Evolutionary conservation across 2,113 vertebrate species (phyloP).

Genomic region (Mirza zaza): DNA sequence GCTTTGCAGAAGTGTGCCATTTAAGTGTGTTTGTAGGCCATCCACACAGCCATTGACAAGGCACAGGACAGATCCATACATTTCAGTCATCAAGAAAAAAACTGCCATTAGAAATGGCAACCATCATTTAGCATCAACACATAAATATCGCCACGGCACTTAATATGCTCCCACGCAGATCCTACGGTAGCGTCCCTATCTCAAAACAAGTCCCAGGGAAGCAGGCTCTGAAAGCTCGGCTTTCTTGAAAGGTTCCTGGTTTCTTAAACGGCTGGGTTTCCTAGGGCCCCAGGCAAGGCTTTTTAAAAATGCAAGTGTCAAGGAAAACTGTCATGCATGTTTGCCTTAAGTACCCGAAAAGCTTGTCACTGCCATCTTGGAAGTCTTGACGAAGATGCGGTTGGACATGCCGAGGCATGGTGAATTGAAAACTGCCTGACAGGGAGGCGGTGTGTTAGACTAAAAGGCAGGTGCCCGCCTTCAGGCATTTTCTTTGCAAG

Average conservation of each 20-base stretch:
- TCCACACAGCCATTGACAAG: constrained; percentile 24
- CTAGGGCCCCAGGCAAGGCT: constrained; percentile 50
- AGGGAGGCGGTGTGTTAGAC: constrained; percentile 71
- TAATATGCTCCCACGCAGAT: background rate
- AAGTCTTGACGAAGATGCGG: constrained; percentile 75
- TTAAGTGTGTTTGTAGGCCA: constrained; percentile 63
- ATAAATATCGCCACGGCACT: background rate
- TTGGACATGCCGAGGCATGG: constrained; percentile 74
- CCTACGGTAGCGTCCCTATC: background rate
- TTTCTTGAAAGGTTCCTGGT: constrained; percentile 50
- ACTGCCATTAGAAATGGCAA: constrained; percentile 28
- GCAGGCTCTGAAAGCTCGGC: background rate
- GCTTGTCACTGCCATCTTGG: constrained; percentile 76
- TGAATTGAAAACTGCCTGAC: constrained; percentile 78
- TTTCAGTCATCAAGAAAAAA: constrained; percentile 35
- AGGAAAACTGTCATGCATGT: constrained; percentile 69
- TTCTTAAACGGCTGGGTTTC: constrained; percentile 58
- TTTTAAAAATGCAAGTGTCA: constrained; percentile 67
- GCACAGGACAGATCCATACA: constrained; percentile 13
- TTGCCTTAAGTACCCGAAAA: constrained; percentile 69
- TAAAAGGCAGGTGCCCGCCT: constrained; percentile 83
- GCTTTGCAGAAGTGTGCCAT: background rate
- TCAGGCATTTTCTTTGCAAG: constrained; percentile 80
- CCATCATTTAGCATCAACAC: constrained; percentile 53
- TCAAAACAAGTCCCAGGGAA: background rate